These are phyloP conservation scores for Cheilosia vernalis DNA, from an alignment of 2,888 invertebrate species.

Conservation along the genomic window DNA sequence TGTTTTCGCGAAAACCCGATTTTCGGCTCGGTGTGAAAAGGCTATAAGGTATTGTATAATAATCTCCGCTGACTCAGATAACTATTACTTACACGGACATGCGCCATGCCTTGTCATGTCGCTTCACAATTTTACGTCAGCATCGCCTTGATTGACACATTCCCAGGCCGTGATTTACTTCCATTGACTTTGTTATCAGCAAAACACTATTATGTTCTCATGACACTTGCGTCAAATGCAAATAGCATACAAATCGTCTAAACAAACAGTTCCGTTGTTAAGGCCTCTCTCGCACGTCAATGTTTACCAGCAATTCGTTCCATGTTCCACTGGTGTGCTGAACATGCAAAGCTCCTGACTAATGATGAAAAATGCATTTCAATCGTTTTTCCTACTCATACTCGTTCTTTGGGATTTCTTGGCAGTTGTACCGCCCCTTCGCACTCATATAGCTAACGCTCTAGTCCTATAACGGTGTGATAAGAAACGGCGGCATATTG, in stretches of 20 bases:
- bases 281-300: conserved; percentile 27
- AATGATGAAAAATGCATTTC: conserved; percentile 66
- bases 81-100: too few relatives aligned
- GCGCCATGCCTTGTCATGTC: too few relatives aligned
- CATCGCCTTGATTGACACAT: too few relatives aligned
- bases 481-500: conserved; percentile 42
- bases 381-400: conserved; percentile 20
- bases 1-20: too few relatives aligned
- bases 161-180: too few relatives aligned
- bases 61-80: too few relatives aligned
- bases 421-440: neutral
- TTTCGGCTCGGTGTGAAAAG: too few relatives aligned
- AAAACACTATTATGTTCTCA: conserved; percentile 33
- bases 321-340: neutral
- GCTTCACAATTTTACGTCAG: too few relatives aligned
- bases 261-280: conserved; percentile 21
- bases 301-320: conserved; percentile 43
- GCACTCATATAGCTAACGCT: neutral
- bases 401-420: neutral
- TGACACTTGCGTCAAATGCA: conserved; percentile 50
- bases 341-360: conserved; percentile 36
- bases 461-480: conserved; percentile 30
- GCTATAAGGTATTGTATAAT: too few relatives aligned
- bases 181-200: conserved; percentile 2
- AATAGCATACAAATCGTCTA: conserved; percentile 29